A percentile compares a stretch with the other conserved stretches of the same genome.
phyloP scores from a whole-genome alignment of 2,888 invertebrate genomes.

The Formica aserva region DNA sequence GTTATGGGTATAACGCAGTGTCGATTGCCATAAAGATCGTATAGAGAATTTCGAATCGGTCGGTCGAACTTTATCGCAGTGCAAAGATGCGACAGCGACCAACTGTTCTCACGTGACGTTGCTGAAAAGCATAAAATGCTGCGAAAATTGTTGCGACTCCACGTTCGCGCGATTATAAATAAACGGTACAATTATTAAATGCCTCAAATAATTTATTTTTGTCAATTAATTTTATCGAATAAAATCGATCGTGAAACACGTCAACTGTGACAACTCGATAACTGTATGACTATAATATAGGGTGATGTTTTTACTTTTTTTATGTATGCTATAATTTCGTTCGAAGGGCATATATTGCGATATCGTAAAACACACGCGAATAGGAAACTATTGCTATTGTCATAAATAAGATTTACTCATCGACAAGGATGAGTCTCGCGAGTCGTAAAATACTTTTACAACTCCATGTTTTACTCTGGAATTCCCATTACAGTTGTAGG shows the following conservation, averaged over 20 bases:
- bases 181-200: constrained; percentile 3
- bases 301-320: neutral
- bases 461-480: constrained; percentile 1
- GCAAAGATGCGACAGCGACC: constrained; percentile 17
- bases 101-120: constrained; percentile 34
- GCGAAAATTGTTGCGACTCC: neutral
- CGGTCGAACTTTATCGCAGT: constrained; percentile 16
- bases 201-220: neutral
- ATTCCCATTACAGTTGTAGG: neutral
- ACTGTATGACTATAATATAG: neutral
- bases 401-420: constrained; percentile 15
- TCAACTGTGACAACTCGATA: neutral
- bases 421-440: neutral
- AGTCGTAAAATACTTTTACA: constrained; percentile 31
- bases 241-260: neutral
- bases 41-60: constrained; percentile 58
- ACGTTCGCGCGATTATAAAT: constrained; percentile 20
- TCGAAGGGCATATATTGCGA: neutral
- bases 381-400: neutral
- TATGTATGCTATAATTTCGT: neutral
- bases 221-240: neutral
- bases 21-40: constrained; percentile 63
- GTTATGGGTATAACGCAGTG: constrained; percentile 56
- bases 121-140: neutral
- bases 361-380: constrained; percentile 3